Base-by-base conservation (phyloP, 2,797 vertebrate genomes). In the Pseudotriccus pelzelni region DNA sequence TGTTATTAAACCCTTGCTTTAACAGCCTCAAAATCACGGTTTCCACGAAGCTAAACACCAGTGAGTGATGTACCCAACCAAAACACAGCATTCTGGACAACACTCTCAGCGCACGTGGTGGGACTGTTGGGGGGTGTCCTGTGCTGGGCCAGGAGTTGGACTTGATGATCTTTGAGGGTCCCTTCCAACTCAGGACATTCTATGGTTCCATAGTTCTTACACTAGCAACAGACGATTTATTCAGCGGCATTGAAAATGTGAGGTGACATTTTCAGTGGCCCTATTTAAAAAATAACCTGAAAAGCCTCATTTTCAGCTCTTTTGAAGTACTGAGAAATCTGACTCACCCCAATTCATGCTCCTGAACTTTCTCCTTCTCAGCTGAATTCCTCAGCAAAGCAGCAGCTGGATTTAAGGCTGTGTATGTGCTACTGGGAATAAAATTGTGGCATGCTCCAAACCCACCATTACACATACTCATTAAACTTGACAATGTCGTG, bases 381-480 rank as follows among this genome's bases (percentile, higher is more conserved):
- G 44, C 41, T 53, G 36, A 75, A 43, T 12, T 23, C 22, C 34
- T 72, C 24, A 34, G 49, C 4, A n/a, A 85, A 73, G 34, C 52
- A 77, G 63, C 18, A 55, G 62, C 66, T 84, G 32, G 19, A 43
- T 58, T 84, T 62, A 36, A 64, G 55, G 37, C 28, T 53, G 25
- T 0, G 0, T 18, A 32, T 3, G 21, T 39, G 74, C 41, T 39
- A 28, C n/a, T 3, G 1, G 12, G 52, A 80, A 60, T 10, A 24
- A 84, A 41, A 70, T 0, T 3, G 18, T 39, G 19, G 24, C 13
- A 5, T 3, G 20, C 43, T 60, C 76, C 60, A 41, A 90, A 84
- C 4, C 21, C 56, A 66, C 17, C 16, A 10, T 14, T 41, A 37
- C 32, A 53, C 50, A 14, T 10, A 30, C 20, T 44, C 14, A 37